Percentiles rank a stretch among this genome's conserved stretches.
Conservation (phyloP, 2,888 invertebrate species). For the Aethes cnicana region DNA sequence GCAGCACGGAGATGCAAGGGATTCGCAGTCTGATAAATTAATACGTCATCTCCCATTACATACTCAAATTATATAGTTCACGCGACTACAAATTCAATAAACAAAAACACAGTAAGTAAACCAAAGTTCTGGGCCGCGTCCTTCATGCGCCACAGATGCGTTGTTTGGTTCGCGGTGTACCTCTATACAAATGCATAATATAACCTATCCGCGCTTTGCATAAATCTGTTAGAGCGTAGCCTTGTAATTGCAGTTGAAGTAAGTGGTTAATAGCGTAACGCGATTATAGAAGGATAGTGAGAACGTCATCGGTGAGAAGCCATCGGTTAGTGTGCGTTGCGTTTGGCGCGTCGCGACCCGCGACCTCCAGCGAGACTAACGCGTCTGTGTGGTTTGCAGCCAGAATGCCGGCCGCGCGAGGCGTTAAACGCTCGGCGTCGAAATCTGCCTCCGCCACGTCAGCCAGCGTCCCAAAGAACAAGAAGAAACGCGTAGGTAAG, state of each 20-base stretch:
- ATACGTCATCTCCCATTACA: constrained; percentile 73
- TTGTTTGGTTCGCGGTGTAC: constrained; percentile 73
- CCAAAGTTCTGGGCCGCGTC: constrained; percentile 37
- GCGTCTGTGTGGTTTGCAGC: constrained; percentile 76
- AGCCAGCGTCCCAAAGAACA: constrained; percentile 68
- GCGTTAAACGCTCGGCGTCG: constrained; percentile 76
- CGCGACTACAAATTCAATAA: constrained; percentile 46
- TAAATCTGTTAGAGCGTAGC: constrained; percentile 71
- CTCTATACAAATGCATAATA: constrained; percentile 79
- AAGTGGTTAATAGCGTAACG: constrained; percentile 64
- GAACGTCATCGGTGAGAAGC: constrained; percentile 68
- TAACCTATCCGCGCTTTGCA: constrained; percentile 76
- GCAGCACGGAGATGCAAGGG: constrained; percentile 71
- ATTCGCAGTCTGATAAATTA: constrained; percentile 64
- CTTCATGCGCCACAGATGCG: constrained; percentile 53
- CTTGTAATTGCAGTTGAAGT: constrained; percentile 67
- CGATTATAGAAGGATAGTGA: constrained; percentile 65
- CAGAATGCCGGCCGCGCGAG: constrained; percentile 79
- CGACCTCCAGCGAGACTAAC: constrained; percentile 65
- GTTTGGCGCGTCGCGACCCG: constrained; percentile 69
- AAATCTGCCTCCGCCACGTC: constrained; percentile 63
- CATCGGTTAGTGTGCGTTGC: constrained; percentile 49
- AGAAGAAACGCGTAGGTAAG: constrained; percentile 79
- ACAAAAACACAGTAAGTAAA: constrained; percentile 68
- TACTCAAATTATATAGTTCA: constrained; percentile 51